A percentile compares a stretch with the other conserved stretches of the same genome.
Conservation (phyloP, 2,113 vertebrate species). For the Heterocephalus glaber region DNA sequence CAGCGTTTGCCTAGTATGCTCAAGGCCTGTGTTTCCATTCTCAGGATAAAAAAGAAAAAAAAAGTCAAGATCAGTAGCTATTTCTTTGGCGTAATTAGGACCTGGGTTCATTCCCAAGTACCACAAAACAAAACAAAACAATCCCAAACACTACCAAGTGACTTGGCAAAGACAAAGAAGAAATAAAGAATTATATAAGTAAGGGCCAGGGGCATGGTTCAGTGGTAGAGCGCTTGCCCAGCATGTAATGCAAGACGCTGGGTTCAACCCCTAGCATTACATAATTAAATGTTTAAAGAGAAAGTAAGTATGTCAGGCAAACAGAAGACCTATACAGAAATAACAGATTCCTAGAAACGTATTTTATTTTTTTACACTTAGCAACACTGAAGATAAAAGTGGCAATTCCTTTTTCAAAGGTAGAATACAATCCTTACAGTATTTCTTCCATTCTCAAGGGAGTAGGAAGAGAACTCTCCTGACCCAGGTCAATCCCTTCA, state of each 20-base stretch:
- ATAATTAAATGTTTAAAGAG: background rate
- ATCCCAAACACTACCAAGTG: background rate
- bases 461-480: background rate
- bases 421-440: background rate
- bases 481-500: background rate
- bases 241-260: background rate
- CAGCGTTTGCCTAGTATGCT: background rate
- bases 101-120: background rate
- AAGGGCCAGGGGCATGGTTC: background rate
- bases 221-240: background rate
- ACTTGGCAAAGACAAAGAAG: background rate
- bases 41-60: background rate
- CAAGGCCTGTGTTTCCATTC: background rate
- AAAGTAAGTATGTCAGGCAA: background rate
- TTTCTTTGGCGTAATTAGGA: background rate
- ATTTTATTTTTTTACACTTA: background rate
- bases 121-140: background rate
- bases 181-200: background rate
- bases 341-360: background rate
- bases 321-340: background rate
- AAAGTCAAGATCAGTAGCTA: background rate
- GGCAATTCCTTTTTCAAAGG: background rate
- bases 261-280: background rate
- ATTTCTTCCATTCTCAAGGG: background rate
- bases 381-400: background rate